phyloP scores from a whole-genome alignment of 2,113 vertebrate species.

The Calidris pugnax region DNA sequence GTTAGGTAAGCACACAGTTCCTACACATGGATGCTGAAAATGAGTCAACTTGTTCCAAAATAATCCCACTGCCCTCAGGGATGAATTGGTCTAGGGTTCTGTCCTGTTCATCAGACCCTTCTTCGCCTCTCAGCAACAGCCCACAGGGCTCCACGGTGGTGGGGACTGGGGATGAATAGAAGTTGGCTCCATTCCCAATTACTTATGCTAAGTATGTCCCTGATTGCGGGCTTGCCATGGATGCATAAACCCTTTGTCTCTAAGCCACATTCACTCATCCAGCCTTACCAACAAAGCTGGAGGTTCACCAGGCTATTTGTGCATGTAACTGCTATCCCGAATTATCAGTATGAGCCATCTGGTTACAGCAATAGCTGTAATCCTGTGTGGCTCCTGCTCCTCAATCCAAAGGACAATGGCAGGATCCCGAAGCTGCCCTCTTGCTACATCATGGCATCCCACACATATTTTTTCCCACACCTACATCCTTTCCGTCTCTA shows the following conservation, averaged over 20 bases:
- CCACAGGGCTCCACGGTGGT: accelerated
- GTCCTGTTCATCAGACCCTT: not conserved
- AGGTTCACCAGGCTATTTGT: not conserved
- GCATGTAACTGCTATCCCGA: not conserved
- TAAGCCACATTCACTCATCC: not conserved
- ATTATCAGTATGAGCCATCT: not conserved
- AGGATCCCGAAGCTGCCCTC: not conserved
- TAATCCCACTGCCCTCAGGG: not conserved
- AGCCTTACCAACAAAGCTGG: not conserved
- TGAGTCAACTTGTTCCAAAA: not conserved
- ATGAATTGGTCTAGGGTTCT: not conserved
- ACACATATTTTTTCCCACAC: not conserved
- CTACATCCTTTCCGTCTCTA: not conserved
- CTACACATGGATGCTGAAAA: not conserved
- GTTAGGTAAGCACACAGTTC: not conserved
- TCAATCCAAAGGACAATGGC: not conserved
- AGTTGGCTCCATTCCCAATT: not conserved
- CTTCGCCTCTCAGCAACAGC: not conserved
- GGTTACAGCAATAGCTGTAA: not conserved
- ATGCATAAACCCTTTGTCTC: conserved; percentile 47
- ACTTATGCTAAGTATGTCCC: not conserved
- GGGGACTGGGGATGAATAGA: not conserved
- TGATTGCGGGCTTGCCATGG: not conserved
- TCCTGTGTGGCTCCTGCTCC: not conserved
- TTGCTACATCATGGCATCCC: not conserved